Evolutionary conservation across 1,140 invertebrate species (phyloP), one percentile per base, ranked within the genome.

Genomic region (Medauroidea extradentata): DNA sequence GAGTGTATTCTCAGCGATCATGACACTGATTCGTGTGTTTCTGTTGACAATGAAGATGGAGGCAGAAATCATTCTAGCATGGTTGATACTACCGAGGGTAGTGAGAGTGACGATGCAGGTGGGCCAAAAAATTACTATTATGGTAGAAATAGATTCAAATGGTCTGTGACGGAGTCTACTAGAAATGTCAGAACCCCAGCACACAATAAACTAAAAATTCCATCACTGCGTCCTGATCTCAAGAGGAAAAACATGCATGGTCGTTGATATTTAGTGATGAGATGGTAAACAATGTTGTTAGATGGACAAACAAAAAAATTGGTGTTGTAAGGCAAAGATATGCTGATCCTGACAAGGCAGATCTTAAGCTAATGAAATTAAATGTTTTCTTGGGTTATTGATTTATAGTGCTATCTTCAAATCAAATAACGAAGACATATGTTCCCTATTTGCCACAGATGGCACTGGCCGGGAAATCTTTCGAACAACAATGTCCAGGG

Each of bases 261-360:
- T 69, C 74, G 42, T 57, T 74, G 9, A 65, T 79, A n/a, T 75
- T 79, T 18, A 72, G 74, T 23, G 72, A 78, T 69, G 70, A 75
- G 38, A 69, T 79, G 53, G 60, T 79, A 5, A 71, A 79, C 41
- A 67, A 71, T 39, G 75, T 79, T 65, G 75, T 79, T 7, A 56
- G 65, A 39, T 72, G 74, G 53, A 79, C 76, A 23, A 80, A 79
- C 70, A 69, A 73, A 51, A 70, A 74, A 65, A 74, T 79, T 50
- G 48, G 63, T 4, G 70, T 53, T 52, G 66, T 24, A 27, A 59
- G 23, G 39, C 27, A 53, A 24, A 29, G 25, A 42, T 25, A 59
- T n/a, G 38, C 14, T 38, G 48, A 55, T 25, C 49, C 42, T 55
- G 41, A 61, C 27, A 24, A 53, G 13, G 39, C 13, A 52, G 24